These are phyloP conservation scores for Acestrorhynchus altus DNA, from an alignment of 2,797 vertebrate genomes.

Conservation along the genomic window DNA sequence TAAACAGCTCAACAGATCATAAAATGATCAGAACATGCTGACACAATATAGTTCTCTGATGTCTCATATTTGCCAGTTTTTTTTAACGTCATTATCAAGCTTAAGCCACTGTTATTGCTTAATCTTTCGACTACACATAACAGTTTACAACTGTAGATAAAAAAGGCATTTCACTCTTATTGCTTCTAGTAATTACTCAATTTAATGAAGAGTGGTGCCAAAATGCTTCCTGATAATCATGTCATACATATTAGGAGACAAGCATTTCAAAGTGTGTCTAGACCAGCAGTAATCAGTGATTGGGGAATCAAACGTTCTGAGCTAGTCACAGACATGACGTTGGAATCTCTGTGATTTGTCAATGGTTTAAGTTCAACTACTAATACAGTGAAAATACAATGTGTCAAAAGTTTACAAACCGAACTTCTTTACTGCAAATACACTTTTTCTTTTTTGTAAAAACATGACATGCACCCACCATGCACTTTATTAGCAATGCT, in stretches of 20 bases:
- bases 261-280: background rate
- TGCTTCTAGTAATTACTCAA: background rate
- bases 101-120: background rate
- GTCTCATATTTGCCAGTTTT: background rate
- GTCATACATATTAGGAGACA: background rate
- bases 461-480: too few relatives aligned
- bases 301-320: background rate
- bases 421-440: too few relatives aligned
- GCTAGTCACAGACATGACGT: background rate
- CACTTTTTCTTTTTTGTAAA: too few relatives aligned
- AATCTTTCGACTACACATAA: slow-evolving; percentile 6
- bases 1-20: background rate
- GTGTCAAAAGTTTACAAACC: too few relatives aligned
- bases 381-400: too few relatives aligned
- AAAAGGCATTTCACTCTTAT: background rate
- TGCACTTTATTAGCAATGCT: too few relatives aligned
- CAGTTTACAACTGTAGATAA: background rate
- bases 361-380: background rate
- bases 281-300: background rate
- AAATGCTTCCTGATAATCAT: background rate
- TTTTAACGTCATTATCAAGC: background rate
- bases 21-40: slow-evolving; percentile 31
- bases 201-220: background rate
- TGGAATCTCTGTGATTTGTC: background rate
- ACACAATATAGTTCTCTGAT: slow-evolving; percentile 8